phyloP scores from a whole-genome alignment of 2,797 vertebrate species.

The Aplochiton taeniatus region DNA sequence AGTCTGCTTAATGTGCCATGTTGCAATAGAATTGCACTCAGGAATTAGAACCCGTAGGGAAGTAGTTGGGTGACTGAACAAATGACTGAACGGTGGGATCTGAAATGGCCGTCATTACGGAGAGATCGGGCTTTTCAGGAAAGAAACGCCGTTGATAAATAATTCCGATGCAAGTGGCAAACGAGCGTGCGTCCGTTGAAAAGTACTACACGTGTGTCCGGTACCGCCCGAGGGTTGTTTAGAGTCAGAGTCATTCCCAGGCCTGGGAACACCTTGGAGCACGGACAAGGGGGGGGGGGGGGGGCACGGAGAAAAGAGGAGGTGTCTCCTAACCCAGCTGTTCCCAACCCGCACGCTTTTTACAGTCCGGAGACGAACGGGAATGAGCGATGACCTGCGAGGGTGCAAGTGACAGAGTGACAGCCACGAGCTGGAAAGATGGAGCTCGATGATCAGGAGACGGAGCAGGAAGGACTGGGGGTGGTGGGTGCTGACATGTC shows the following conservation, averaged over 20 bases:
- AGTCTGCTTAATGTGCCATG: conserved; percentile 83
- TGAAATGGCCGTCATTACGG: conserved; percentile 71
- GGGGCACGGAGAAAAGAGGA: conserved; percentile 8
- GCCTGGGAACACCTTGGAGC: conserved; percentile 52
- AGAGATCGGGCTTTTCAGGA: conserved; percentile 63
- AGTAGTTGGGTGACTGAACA: conserved; percentile 69
- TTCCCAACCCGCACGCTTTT: conserved; percentile 61
- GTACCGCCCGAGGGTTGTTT: no score
- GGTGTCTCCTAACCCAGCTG: conserved; percentile 58
- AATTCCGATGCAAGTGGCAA: background rate
- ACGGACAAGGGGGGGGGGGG: background rate
- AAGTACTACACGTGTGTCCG: background rate
- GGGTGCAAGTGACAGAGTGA: conserved; percentile 66
- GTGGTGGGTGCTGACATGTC: conserved; percentile 20
- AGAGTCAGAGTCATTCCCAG: no score
- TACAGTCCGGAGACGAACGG: conserved; percentile 50
- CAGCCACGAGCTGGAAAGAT: conserved; percentile 55
- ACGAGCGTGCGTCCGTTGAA: background rate
- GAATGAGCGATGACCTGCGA: conserved; percentile 70
- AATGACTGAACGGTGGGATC: conserved; percentile 73
- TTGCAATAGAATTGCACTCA: conserved; percentile 72
- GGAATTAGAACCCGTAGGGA: conserved; percentile 77
- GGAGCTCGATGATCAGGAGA: conserved; percentile 45
- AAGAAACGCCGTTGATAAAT: no score
- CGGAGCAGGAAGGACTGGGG: conserved; percentile 14